Percentiles rank a stretch among this genome's conserved stretches.
Conservation (phyloP, 1,140 invertebrate species). For the Tetranychus cinnabarinus region DNA sequence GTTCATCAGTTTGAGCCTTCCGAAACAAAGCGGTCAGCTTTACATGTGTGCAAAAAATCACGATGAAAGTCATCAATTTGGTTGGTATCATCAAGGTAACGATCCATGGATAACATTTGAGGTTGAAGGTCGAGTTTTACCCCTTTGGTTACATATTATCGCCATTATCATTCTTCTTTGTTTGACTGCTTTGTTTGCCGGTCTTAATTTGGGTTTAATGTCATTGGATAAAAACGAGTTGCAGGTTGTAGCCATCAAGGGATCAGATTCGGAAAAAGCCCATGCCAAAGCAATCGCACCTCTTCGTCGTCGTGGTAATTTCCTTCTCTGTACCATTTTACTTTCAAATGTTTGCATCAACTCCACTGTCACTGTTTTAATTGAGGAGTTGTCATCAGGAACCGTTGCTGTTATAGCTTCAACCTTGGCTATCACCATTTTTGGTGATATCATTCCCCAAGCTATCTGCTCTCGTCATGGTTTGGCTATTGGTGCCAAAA, state of each 20-base stretch:
- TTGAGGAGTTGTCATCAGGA: slow-evolving; percentile 75
- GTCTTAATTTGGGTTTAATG: slow-evolving; percentile 90
- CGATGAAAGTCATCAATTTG: not conserved
- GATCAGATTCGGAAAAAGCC: slow-evolving; percentile 20
- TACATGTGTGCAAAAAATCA: not conserved
- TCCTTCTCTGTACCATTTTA: slow-evolving; percentile 72
- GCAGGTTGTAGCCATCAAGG: slow-evolving; percentile 15
- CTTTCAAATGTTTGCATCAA: slow-evolving; percentile 95
- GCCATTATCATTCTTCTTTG: slow-evolving; percentile 36
- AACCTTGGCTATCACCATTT: slow-evolving; percentile 76
- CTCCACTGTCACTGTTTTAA: slow-evolving; percentile 77
- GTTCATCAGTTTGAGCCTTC: not conserved
- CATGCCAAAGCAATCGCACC: slow-evolving; percentile 58
- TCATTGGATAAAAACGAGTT: slow-evolving; percentile 61
- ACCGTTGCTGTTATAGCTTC: slow-evolving; percentile 56
- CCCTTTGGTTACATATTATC: slow-evolving; percentile 24
- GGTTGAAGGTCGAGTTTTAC: slow-evolving; percentile 18
- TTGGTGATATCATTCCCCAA: slow-evolving; percentile 86
- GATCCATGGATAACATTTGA: slow-evolving; percentile 15
- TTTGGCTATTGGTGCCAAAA: slow-evolving; percentile 79
- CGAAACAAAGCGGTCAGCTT: not conserved
- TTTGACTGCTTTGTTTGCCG: slow-evolving; percentile 68
- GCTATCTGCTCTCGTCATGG: slow-evolving; percentile 83
- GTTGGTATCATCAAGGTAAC: slow-evolving; percentile 18
- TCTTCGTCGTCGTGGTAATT: slow-evolving; percentile 77